Evolutionary conservation across 1,140 invertebrate species (phyloP), one percentile per base, ranked within the genome.

Genomic region (Mylabris phalerata): DNA sequence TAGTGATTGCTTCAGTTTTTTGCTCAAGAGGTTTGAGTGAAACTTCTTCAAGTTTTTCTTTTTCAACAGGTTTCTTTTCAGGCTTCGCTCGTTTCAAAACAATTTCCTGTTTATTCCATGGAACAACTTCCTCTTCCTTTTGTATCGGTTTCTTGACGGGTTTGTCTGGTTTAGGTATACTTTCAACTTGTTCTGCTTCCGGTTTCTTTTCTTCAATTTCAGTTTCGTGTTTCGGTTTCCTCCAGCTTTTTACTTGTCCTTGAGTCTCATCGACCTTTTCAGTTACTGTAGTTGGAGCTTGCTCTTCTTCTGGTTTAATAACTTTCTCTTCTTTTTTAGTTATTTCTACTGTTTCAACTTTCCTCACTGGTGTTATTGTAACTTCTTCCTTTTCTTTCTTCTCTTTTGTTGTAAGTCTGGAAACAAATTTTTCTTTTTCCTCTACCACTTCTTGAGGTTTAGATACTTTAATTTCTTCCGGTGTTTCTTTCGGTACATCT

Each of bases 41-140:
- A 19, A 19, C 19, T 19, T 19, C 19, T 19, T 19, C 19, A 19
- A 67, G 69, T 71, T 71, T 61, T 74, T 67, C 32, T 74, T 72
- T 52, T 72, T 72, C 9, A 70, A 67, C 47, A 56, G 48, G 45
- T 59, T 73, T 74, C 42, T 62, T 45, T 0, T 59, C 43, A 40
- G 67, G 52, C 58, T 64, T 56, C 27, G 69, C 68, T 10, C 55
- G 55, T 2, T 55, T 76, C 7, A 74, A 44, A 24, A 72, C 59
- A 11, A 72, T 62, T 25, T 50, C 40, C 44, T 64, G 60, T 57
- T 64, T 56, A 56, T 59, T 74, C 73, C 74, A 75, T 10, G 73
- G 71, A 61, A 73, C 69, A 0, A 13, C 70, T 64, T 65, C 57
- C 13, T 19, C 60, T 50, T 26, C 19, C 45, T 38, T 55, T 32